A percentile compares a stretch with the other conserved stretches of the same genome.
These are phyloP conservation scores for Macaca nemestrina DNA, from an alignment of 2,113 vertebrate species.

Conservation along the genomic window DNA sequence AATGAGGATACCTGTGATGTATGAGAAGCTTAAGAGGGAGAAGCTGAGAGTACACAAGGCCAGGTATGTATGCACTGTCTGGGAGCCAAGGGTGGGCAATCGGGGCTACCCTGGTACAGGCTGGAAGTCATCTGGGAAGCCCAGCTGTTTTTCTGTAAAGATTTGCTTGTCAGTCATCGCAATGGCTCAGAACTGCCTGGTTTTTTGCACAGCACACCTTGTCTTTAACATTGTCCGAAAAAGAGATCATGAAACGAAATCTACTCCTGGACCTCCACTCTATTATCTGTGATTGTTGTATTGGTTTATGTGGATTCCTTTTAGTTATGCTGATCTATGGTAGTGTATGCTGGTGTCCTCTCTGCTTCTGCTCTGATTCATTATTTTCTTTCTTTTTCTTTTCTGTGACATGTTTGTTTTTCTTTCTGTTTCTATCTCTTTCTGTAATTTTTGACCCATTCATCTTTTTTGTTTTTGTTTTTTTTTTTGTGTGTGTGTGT, in stretches of 20 bases:
- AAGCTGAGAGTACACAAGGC: slow-evolving; percentile 78
- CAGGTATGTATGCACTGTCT: slow-evolving; percentile 75
- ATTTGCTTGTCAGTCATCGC: not conserved
- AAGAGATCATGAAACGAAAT: not conserved
- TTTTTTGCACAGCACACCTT: not conserved
- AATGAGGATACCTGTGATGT: slow-evolving; percentile 84
- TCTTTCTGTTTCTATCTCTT: not conserved
- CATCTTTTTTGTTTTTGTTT: not conserved
- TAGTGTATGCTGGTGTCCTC: not conserved
- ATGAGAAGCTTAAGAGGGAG: slow-evolving; percentile 78
- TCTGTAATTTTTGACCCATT: not conserved
- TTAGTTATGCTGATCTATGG: not conserved
- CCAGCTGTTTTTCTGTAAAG: not conserved
- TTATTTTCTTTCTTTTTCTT: not conserved
- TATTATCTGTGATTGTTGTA: not conserved
- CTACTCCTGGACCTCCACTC: not conserved
- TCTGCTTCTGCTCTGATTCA: not conserved
- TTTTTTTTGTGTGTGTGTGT: too few relatives aligned
- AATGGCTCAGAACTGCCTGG: not conserved
- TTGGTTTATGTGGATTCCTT: not conserved
- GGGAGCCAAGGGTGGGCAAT: not conserved
- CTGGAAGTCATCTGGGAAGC: not conserved
- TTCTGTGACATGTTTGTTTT: not conserved
- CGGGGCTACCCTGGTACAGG: not conserved
- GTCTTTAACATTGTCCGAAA: not conserved